Evolutionary conservation across 1,140 invertebrate genomes (phyloP).

Genomic region (Asobara japonica): DNA sequence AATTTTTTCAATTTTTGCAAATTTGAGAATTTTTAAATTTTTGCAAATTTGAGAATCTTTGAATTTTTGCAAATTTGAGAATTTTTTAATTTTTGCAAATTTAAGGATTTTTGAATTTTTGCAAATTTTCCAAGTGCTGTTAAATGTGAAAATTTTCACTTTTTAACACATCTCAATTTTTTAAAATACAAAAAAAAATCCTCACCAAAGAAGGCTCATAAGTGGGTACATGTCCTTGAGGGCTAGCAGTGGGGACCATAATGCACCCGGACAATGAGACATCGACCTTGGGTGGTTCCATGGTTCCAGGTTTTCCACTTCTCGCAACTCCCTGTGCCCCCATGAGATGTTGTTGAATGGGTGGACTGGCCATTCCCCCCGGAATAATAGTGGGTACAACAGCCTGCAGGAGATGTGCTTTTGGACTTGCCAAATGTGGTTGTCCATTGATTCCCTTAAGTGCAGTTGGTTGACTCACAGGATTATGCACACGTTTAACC

Average conservation of each 20-base stretch:
- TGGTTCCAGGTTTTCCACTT: slow-evolving; percentile 58
- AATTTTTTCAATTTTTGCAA: too few species aligned
- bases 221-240: slow-evolving; percentile 64
- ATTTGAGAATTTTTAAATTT: too few species aligned
- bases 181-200: background rate
- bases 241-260: slow-evolving; percentile 71
- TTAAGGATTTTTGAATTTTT: too few species aligned
- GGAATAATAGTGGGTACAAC: slow-evolving; percentile 64
- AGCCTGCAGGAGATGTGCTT: slow-evolving; percentile 64
- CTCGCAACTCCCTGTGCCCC: slow-evolving; percentile 46
- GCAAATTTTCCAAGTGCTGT: too few species aligned
- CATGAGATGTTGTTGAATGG: slow-evolving; percentile 65
- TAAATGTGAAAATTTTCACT: too few species aligned
- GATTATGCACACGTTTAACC: slow-evolving; percentile 56
- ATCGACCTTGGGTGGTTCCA: slow-evolving; percentile 70
- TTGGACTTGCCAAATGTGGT: slow-evolving; percentile 62
- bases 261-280: slow-evolving; percentile 69
- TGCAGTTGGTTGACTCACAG: slow-evolving; percentile 51
- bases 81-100: too few species aligned
- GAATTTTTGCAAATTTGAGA: too few species aligned
- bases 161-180: background rate
- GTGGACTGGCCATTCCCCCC: slow-evolving; percentile 69
- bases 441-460: slow-evolving; percentile 59
- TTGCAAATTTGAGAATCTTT: too few species aligned
- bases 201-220: slow-evolving; percentile 79